Evolutionary conservation across 2,797 vertebrate genomes (phyloP).

Genomic region (Girardinus metallicus): DNA sequence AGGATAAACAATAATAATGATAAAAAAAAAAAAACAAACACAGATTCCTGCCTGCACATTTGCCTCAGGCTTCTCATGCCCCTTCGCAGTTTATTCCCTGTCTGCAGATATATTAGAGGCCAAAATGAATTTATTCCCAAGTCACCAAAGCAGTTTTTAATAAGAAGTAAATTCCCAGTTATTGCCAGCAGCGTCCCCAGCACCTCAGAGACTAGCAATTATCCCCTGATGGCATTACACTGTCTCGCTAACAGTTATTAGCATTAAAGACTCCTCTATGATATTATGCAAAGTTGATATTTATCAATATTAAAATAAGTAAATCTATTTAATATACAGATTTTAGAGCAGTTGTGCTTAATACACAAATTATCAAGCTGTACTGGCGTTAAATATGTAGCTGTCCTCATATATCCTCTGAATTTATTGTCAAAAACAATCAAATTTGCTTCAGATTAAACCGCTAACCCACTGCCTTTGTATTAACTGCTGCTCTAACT

Average conservation of each 20-base stretch:
- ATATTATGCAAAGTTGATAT: slow-evolving; percentile 56
- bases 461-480: slow-evolving; percentile 61
- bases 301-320: slow-evolving; percentile 49
- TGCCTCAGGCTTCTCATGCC: slow-evolving; percentile 51
- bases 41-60: slow-evolving; percentile 23
- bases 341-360: slow-evolving; percentile 26
- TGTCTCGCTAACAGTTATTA: slow-evolving; percentile 69
- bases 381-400: slow-evolving; percentile 16
- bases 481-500: slow-evolving; percentile 72
- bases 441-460: slow-evolving; percentile 72
- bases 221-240: slow-evolving; percentile 72
- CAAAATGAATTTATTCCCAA: slow-evolving; percentile 81
- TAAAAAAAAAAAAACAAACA: slow-evolving; percentile 19
- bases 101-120: slow-evolving; percentile 72
- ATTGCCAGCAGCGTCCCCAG: slow-evolving; percentile 77
- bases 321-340: slow-evolving; percentile 48
- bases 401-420: slow-evolving; percentile 27
- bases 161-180: slow-evolving; percentile 73
- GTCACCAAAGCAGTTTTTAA: slow-evolving; percentile 80
- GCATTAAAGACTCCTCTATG: slow-evolving; percentile 54
- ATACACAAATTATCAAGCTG: slow-evolving; percentile 14
- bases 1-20: slow-evolving; percentile 9
- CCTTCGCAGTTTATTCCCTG: slow-evolving; percentile 63
- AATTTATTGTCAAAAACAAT: slow-evolving; percentile 59
- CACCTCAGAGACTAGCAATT: slow-evolving; percentile 68